A percentile compares a stretch with the other conserved stretches of the same genome.
Evolutionary conservation across 1,140 invertebrate genomes (phyloP).

Genomic region (Papilio helenus): DNA sequence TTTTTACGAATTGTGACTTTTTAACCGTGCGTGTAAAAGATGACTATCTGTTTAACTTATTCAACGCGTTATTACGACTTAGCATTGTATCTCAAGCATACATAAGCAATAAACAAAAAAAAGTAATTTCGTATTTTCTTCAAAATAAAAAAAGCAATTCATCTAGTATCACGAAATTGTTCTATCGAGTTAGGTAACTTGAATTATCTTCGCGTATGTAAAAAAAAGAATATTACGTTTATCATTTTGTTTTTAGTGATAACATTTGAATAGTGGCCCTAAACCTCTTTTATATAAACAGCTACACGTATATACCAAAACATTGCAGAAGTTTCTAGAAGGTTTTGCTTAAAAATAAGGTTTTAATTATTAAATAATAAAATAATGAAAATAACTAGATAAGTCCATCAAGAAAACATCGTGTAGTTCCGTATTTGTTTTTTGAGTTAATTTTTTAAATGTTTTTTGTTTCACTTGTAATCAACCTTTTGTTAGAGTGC

Average conservation of each 20-base stretch:
- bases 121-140: neutral
- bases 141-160: neutral
- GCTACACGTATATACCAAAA: neutral
- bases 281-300: slow-evolving; percentile 3
- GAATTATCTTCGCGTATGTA: slow-evolving; percentile 9
- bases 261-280: slow-evolving; percentile 8
- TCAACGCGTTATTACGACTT: no score
- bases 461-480: neutral
- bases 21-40: no score
- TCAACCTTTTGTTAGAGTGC: neutral
- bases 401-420: neutral
- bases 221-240: slow-evolving; percentile 16
- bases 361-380: no score
- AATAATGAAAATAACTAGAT: neutral
- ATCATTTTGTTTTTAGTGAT: neutral
- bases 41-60: no score
- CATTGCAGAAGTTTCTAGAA: neutral
- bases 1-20: no score
- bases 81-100: no score
- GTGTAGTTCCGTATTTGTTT: neutral
- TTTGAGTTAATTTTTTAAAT: slow-evolving; percentile 7
- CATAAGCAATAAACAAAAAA: no score
- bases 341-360: neutral
- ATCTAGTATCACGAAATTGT: neutral
- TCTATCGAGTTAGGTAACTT: neutral